Conservation (phyloP, 2,888 invertebrate genomes). For the Gymnocheta viridis region DNA sequence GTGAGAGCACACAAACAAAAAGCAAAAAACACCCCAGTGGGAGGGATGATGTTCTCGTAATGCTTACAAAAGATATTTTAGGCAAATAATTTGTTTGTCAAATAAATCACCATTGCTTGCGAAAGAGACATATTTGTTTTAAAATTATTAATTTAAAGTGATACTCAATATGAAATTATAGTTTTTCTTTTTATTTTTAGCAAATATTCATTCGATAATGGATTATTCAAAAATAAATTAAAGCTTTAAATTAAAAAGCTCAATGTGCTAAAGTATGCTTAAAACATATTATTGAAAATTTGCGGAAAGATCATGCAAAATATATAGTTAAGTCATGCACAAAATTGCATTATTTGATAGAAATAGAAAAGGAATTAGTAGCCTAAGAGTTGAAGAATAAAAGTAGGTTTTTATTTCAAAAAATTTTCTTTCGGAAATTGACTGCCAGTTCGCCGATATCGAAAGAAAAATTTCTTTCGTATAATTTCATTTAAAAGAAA, state of each 20-base stretch:
- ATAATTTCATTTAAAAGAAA: too few relatives aligned
- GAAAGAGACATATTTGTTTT: not conserved
- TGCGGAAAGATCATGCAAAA: not conserved
- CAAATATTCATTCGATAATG: not conserved
- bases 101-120: conserved; percentile 15
- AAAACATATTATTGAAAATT: not conserved
- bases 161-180: not conserved
- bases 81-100: conserved; percentile 25
- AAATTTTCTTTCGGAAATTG: too few relatives aligned
- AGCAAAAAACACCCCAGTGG: not conserved
- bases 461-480: too few relatives aligned
- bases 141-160: conserved; percentile 1
- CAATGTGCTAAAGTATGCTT: not conserved
- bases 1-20: not conserved
- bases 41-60: not conserved
- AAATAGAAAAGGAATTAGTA: too few relatives aligned
- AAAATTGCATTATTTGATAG: too few relatives aligned
- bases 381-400: too few relatives aligned
- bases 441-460: too few relatives aligned
- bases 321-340: not conserved
- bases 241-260: not conserved
- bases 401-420: too few relatives aligned
- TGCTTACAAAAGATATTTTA: not conserved
- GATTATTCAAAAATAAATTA: not conserved
- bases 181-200: not conserved